Percentiles rank a stretch among this genome's conserved stretches.
Conservation (phyloP, 2,797 vertebrate species). For the Lophotriccus pileatus region DNA sequence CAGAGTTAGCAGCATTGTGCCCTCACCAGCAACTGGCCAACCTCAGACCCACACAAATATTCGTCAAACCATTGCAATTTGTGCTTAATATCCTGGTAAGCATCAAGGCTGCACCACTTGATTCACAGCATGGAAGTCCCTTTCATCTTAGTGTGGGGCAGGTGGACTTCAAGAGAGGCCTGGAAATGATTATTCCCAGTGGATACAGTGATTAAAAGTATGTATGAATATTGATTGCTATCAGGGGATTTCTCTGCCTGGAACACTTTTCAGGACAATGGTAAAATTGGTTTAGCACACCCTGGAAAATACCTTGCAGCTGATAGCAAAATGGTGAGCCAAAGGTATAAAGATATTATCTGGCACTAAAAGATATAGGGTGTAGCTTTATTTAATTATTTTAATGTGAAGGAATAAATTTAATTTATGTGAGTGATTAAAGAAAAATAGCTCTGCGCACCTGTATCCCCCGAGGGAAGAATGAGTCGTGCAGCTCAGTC, state of each 20-base stretch:
- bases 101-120: neutral
- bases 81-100: conserved; percentile 20
- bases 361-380: conserved; percentile 73
- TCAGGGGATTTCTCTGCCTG: conserved; percentile 64
- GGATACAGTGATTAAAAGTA: conserved; percentile 49
- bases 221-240: conserved; percentile 50
- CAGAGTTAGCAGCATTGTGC: neutral
- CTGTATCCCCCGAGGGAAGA: conserved; percentile 76
- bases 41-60: conserved; percentile 34
- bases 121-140: conserved; percentile 14
- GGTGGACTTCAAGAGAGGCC: conserved; percentile 38
- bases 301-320: conserved; percentile 76
- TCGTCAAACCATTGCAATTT: conserved; percentile 34
- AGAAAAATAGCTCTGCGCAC: conserved; percentile 76
- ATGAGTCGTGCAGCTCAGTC: conserved; percentile 63
- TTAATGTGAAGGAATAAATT: conserved; percentile 74
- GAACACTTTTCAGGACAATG: conserved; percentile 63
- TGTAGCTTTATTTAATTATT: conserved; percentile 76
- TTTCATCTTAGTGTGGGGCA: conserved; percentile 54
- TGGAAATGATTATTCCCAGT: conserved; percentile 28
- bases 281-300: conserved; percentile 67
- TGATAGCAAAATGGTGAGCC: conserved; percentile 72
- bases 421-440: conserved; percentile 81
- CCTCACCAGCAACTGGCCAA: conserved; percentile 8
- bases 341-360: conserved; percentile 76